Evolutionary conservation across 2,888 invertebrate genomes (phyloP), one percentile per base, ranked within the genome.

Genomic region (Iphiclides podalirius): DNA sequence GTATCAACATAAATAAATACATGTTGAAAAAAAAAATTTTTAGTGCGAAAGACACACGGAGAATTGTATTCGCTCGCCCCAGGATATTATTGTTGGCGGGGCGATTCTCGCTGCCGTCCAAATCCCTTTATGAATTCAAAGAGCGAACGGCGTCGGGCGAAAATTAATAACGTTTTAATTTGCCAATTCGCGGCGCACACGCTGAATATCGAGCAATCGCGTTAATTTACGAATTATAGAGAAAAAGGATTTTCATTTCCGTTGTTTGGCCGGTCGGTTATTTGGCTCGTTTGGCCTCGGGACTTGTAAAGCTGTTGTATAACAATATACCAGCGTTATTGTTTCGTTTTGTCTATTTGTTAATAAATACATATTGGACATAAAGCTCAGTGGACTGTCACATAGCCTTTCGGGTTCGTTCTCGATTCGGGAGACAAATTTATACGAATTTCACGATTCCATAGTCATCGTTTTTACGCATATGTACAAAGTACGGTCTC

Each of bases 91-190:
- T 41, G 40, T 47, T 36, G 35, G 35, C 11, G 4, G 20, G 20
- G 20, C 20, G 12, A 37, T 33, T 43, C 15, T 12, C 38, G 31
- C 31, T 11, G 26, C 17, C n/a, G n/a, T n/a, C n/a, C 40, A 16
- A 42, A 15, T 14, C 42, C 48, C 42, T 48, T 48, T 48, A 48
- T 43, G 48, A 42, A 48, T 48, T 43, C 48, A 48, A 42, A 48
- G 42, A 48, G 39, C 47, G 47, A 13, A 31, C 53, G 37, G 38
- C 38, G 44, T 38, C 46, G 48, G 46, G 33, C 31, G 20, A 33
- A 52, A 48, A 51, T 54, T 54, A 53, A 54, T 53, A 55, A 57
- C 52, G 50, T 52, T 57, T 54, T 54, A 52, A 54, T 57, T 57
- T 57, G 44, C 54, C 54, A 52, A 57, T 57, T 52, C 45, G 46